These are phyloP conservation scores for Mola mola DNA, from an alignment of 2,113 vertebrate genomes.

Conservation along the genomic window DNA sequence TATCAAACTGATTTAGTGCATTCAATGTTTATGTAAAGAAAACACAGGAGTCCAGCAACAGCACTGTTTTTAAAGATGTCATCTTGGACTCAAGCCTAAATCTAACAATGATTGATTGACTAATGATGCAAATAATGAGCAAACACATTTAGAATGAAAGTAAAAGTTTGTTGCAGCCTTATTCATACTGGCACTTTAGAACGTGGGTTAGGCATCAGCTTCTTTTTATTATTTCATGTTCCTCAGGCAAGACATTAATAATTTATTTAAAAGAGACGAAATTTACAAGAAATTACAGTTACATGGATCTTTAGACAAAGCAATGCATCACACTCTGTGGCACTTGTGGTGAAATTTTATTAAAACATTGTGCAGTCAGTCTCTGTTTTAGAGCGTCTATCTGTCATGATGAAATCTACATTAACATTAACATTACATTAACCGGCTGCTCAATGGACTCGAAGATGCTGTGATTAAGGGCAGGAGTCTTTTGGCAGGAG, in stretches of 20 bases:
- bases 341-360: too few relatives aligned
- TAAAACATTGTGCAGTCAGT: constrained; percentile 3
- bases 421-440: constrained; percentile 2
- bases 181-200: background rate
- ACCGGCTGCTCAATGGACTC: constrained; percentile 16
- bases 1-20: background rate
- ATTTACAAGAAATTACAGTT: background rate
- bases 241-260: background rate
- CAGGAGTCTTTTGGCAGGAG: constrained; percentile 21
- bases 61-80: background rate
- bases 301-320: background rate
- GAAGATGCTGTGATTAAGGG: constrained; percentile 35
- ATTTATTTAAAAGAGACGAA: background rate
- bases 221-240: background rate
- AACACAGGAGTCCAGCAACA: background rate
- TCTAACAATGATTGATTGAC: background rate
- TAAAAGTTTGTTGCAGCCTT: background rate
- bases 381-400: background rate
- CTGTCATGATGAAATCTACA: too few relatives aligned
- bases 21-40: too few relatives aligned
- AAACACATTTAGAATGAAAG: background rate
- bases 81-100: background rate
- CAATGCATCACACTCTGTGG: too few relatives aligned
- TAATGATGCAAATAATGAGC: background rate
- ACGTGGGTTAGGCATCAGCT: too few relatives aligned